Conservation (phyloP, 1,140 invertebrate genomes). For the Periplaneta americana region DNA sequence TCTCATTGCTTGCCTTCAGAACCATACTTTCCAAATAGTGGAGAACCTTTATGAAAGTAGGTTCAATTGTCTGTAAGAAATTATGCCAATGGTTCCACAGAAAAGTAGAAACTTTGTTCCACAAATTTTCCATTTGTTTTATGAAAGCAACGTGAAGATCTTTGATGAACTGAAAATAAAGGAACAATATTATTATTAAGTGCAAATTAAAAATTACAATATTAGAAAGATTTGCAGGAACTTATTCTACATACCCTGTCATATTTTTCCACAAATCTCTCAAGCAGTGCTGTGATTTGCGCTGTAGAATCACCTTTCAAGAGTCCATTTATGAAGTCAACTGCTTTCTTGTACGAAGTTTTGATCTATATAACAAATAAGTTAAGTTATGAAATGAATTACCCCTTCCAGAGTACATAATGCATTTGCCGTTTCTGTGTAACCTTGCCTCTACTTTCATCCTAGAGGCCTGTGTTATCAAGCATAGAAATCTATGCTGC, state of each 20-base stretch:
- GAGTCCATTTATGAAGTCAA: conserved; percentile 58
- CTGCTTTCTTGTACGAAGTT: conserved; percentile 58
- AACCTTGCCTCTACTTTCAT: too few species aligned
- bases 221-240: background rate
- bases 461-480: too few species aligned
- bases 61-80: conserved; percentile 63
- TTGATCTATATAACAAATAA: conserved; percentile 52
- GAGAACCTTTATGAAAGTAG: conserved; percentile 64
- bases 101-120: conserved; percentile 53
- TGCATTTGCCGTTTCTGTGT: too few species aligned
- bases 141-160: conserved; percentile 70
- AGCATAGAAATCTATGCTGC: too few species aligned
- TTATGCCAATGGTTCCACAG: conserved; percentile 62
- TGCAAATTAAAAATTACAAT: background rate
- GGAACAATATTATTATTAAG: conserved; percentile 11
- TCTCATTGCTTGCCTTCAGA: conserved; percentile 64
- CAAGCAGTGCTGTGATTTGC: conserved; percentile 58
- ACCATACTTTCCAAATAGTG: conserved; percentile 67
- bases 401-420: too few species aligned
- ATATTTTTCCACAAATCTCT: conserved; percentile 64
- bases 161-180: conserved; percentile 50
- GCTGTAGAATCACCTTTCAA: conserved; percentile 65
- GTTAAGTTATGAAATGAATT: too few species aligned
- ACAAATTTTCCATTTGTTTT: conserved; percentile 65
- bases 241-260: conserved; percentile 43